Evolutionary conservation across 2,797 vertebrate species (phyloP).

Genomic region (Valencia hispanica): DNA sequence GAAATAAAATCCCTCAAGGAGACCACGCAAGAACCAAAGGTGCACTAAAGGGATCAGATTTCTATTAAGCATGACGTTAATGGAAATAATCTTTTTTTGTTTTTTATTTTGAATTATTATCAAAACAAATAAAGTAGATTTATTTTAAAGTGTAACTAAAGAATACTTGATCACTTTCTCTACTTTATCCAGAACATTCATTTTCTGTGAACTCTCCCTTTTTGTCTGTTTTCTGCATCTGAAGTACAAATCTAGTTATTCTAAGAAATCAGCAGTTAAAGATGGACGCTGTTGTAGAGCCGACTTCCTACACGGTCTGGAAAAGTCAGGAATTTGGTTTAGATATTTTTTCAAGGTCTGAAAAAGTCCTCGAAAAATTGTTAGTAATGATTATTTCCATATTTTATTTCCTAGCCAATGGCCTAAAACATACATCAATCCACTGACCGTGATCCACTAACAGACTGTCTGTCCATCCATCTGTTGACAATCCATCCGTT

Average conservation of each 20-base stretch:
- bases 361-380: not conserved
- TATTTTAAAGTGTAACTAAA: not conserved
- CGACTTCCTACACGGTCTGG: not conserved
- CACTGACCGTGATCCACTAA: too few species aligned
- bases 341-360: not conserved
- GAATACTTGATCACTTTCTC: too few species aligned
- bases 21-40: constrained; percentile 33
- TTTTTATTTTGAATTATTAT: constrained; percentile 25
- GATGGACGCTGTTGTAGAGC: not conserved
- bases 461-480: too few species aligned
- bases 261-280: not conserved
- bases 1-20: constrained; percentile 46
- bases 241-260: constrained; percentile 18
- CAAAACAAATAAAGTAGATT: constrained; percentile 21
- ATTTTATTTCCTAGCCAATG: not conserved
- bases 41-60: constrained; percentile 37
- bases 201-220: constrained; percentile 20
- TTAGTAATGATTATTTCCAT: not conserved
- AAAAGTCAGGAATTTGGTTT: not conserved
- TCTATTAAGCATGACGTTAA: constrained; percentile 46
- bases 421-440: not conserved
- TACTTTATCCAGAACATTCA: not conserved
- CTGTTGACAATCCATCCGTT: not conserved
- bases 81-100: constrained; percentile 27
- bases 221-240: constrained; percentile 14